A percentile compares a stretch with the other conserved stretches of the same genome.
These are phyloP conservation scores for Drosophila ercepeae DNA, from an alignment of 1,140 invertebrate species.

Conservation along the genomic window DNA sequence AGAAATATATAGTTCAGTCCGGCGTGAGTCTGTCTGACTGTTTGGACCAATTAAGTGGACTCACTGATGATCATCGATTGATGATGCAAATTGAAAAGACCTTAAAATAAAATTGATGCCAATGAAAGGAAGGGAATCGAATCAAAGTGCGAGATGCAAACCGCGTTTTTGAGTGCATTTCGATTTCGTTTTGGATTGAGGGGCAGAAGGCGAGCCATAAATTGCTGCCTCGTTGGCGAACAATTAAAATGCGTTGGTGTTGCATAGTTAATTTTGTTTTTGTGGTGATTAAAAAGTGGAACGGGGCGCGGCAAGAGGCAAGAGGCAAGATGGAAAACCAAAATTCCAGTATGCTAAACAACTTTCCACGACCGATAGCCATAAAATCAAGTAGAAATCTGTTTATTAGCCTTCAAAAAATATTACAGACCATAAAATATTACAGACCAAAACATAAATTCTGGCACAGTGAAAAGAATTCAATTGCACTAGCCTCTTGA, in stretches of 20 bases:
- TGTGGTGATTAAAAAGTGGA: conserved; percentile 53
- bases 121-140: conserved; percentile 52
- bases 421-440: conserved; percentile 57
- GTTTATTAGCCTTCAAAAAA: conserved; percentile 35
- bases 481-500: conserved; percentile 17
- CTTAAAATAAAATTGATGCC: conserved; percentile 78
- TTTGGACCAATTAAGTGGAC: conserved; percentile 38
- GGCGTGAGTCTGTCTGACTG: not conserved
- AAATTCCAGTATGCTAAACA: conserved; percentile 40
- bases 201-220: conserved; percentile 50
- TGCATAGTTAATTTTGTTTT: conserved; percentile 62
- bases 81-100: conserved; percentile 76
- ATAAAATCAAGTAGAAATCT: conserved; percentile 35
- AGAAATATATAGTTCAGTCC: conserved; percentile 47
- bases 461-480: conserved; percentile 26
- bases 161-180: conserved; percentile 46
- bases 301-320: conserved; percentile 13
- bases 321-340: conserved; percentile 17
- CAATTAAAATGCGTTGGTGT: conserved; percentile 61
- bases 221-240: conserved; percentile 55
- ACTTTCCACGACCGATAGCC: conserved; percentile 42
- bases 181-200: conserved; percentile 55
- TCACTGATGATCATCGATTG: conserved; percentile 41
- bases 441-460: conserved; percentile 39
- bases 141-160: conserved; percentile 27